Conservation (phyloP, 2,888 invertebrate species). For the Eupithecia centaureata region DNA sequence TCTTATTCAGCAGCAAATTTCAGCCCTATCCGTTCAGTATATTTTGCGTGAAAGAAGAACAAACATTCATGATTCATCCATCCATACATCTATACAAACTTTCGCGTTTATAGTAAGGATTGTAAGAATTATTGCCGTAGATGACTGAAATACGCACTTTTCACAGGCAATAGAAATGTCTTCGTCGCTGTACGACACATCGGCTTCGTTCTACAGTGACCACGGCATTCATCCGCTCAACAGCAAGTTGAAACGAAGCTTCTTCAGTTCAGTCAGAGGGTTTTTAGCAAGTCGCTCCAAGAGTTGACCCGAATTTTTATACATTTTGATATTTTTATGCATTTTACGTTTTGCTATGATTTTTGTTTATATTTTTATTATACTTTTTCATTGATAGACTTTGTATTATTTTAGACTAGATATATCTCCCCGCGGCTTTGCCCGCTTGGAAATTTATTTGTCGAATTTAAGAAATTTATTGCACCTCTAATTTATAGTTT, state of each 20-base stretch:
- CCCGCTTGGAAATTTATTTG: too few relatives aligned
- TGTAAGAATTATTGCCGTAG: too few relatives aligned
- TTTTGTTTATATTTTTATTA: conserved; percentile 11
- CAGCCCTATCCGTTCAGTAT: too few relatives aligned
- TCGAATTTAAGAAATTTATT: too few relatives aligned
- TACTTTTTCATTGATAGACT: not conserved
- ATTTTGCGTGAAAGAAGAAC: too few relatives aligned
- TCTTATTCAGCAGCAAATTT: too few relatives aligned
- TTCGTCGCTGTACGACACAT: conserved; percentile 74
- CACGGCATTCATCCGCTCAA: conserved; percentile 62
- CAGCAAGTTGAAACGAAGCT: conserved; percentile 66
- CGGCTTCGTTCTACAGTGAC: conserved; percentile 72
- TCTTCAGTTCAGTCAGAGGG: conserved; percentile 68
- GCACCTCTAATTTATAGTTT: too few relatives aligned
- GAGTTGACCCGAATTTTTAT: conserved; percentile 47
- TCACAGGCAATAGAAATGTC: conserved; percentile 68
- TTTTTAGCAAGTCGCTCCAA: conserved; percentile 59
- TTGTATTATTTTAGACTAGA: not conserved
- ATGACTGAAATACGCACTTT: conserved; percentile 14
- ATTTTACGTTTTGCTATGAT: conserved; percentile 18
- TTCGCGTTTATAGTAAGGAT: too few relatives aligned
- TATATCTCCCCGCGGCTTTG: too few relatives aligned
- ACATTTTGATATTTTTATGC: conserved; percentile 5
- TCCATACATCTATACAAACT: too few relatives aligned
- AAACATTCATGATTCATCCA: too few relatives aligned